Conservation (phyloP, 2,888 invertebrate genomes). For the Thelaira solivaga region DNA sequence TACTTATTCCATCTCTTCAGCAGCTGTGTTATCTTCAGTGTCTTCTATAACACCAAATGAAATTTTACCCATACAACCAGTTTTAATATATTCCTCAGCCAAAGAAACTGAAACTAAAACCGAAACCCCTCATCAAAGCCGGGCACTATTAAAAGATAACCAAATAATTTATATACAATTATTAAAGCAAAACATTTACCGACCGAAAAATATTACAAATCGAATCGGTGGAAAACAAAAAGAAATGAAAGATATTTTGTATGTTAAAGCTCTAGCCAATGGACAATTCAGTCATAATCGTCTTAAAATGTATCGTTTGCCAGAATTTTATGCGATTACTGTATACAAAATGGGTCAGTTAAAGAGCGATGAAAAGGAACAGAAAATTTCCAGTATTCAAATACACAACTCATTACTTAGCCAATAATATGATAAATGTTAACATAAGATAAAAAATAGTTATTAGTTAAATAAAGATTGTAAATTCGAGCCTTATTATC, state of each 20-base stretch:
- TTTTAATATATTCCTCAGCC: conserved; percentile 69
- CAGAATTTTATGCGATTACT: conserved; percentile 73
- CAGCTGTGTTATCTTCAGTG: conserved; percentile 12
- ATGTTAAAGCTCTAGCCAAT: conserved; percentile 71
- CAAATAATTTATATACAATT: conserved; percentile 72
- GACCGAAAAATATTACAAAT: conserved; percentile 66
- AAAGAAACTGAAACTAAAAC: too few species aligned
- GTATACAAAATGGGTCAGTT: conserved; percentile 67
- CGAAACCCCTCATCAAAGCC: conserved; percentile 65
- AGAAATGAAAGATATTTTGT: conserved; percentile 72
- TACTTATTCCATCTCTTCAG: neutral
- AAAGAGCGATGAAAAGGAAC: neutral
- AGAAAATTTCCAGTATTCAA: neutral
- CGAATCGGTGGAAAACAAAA: conserved; percentile 57
- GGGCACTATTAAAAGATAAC: conserved; percentile 63
- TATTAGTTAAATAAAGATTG: too few species aligned
- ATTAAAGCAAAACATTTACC: conserved; percentile 68
- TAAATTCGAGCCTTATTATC: too few species aligned
- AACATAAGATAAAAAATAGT: too few species aligned
- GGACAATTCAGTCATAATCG: conserved; percentile 73
- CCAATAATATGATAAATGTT: too few species aligned
- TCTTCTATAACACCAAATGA: conserved; percentile 68
- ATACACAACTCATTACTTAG: too few species aligned
- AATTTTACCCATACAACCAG: conserved; percentile 70
- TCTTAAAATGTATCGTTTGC: conserved; percentile 71